Conservation (phyloP, 2,888 invertebrate species). For the Tetragonisca angustula region DNA sequence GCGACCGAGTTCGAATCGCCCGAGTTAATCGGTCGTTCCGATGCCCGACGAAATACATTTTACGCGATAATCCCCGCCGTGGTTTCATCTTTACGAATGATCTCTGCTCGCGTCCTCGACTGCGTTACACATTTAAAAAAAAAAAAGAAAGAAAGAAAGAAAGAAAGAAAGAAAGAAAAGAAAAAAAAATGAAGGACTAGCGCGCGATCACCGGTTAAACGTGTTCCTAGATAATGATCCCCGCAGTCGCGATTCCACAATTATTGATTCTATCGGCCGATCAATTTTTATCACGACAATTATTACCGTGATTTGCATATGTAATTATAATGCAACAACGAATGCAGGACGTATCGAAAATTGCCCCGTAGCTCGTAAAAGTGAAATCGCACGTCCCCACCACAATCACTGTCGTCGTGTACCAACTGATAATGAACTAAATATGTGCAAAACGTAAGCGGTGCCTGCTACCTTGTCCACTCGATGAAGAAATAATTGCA, state of each 20-base stretch:
- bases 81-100: neutral
- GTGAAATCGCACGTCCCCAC: constrained; percentile 27
- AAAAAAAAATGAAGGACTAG: neutral
- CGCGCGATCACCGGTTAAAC: neutral
- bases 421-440: constrained; percentile 48
- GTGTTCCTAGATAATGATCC: constrained; percentile 28
- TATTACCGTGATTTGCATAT: constrained; percentile 50
- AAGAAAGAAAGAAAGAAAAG: too few relatives aligned
- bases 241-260: neutral
- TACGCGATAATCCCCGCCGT: neutral
- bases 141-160: too few relatives aligned
- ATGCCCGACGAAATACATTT: neutral
- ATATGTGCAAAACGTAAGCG: constrained; percentile 42
- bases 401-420: constrained; percentile 49
- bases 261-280: constrained; percentile 42
- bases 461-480: neutral
- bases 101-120: neutral
- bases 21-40: constrained; percentile 6
- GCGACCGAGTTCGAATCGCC: neutral
- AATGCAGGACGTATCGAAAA: constrained; percentile 42
- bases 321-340: constrained; percentile 46
- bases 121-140: neutral
- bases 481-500: constrained; percentile 45
- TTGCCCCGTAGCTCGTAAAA: constrained; percentile 25
- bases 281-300: constrained; percentile 29